Evolutionary conservation across 2,797 vertebrate genomes (phyloP).

Genomic region (Lithobates pipiens): DNA sequence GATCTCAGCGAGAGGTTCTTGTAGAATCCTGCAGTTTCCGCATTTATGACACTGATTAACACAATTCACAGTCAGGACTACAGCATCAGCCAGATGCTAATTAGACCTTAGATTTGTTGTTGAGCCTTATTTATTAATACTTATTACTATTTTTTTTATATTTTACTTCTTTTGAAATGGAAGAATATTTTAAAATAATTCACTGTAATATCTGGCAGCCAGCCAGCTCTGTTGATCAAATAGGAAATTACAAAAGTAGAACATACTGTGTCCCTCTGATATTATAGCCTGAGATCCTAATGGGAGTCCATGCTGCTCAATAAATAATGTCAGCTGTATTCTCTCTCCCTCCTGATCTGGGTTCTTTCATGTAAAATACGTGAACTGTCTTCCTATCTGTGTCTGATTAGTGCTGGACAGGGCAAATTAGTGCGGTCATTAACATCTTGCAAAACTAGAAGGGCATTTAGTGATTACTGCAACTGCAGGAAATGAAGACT

Average conservation of each 20-base stretch:
- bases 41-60: not conserved
- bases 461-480: constrained; percentile 62
- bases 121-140: not conserved
- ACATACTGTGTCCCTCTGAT: constrained; percentile 26
- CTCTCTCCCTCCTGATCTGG: constrained; percentile 59
- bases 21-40: not conserved
- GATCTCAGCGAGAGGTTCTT: not conserved
- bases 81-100: not conserved
- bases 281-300: constrained; percentile 13
- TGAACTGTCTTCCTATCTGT: constrained; percentile 51
- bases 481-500: constrained; percentile 55
- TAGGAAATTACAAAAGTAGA: not conserved
- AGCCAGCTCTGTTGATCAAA: constrained; percentile 16
- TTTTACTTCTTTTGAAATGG: not conserved
- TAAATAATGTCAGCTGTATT: constrained; percentile 57
- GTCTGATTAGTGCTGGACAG: constrained; percentile 55
- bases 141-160: not conserved
- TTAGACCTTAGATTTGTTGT: not conserved
- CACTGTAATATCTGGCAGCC: not conserved
- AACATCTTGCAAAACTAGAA: constrained; percentile 55
- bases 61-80: not conserved
- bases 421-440: constrained; percentile 60
- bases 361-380: constrained; percentile 56
- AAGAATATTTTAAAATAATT: not conserved
- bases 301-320: constrained; percentile 33